A percentile compares a stretch with the other conserved stretches of the same genome.
Evolutionary conservation across 2,797 vertebrate species (phyloP).

Genomic region (Chanos chanos): DNA sequence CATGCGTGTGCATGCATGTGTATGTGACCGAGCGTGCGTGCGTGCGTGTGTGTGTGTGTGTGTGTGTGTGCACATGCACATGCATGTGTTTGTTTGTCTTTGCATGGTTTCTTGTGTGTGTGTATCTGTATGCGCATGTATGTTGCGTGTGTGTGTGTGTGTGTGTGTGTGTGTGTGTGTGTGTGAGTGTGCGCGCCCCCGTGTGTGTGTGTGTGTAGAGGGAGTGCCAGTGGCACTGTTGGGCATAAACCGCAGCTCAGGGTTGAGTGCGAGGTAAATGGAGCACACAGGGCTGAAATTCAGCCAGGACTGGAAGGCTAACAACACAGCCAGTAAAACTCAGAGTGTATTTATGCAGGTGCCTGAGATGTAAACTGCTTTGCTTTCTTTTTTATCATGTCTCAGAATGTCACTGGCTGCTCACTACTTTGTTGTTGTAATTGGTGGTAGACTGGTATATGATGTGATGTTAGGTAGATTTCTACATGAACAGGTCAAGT

Average conservation of each 20-base stretch:
- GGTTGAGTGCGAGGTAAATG: conserved; percentile 40
- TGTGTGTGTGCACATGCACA: not conserved
- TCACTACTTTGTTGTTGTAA: no score
- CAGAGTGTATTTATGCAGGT: no score
- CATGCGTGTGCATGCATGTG: not conserved
- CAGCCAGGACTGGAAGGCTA: conserved; percentile 8
- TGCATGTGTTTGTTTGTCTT: not conserved
- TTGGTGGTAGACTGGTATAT: no score
- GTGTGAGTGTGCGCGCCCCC: no score
- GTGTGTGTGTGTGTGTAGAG: conserved; percentile 17
- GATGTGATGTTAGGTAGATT: no score
- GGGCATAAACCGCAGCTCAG: conserved; percentile 22
- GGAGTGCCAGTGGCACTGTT: conserved; percentile 23
- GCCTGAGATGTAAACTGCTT: no score
- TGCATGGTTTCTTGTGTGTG: not conserved
- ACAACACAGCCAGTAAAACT: not conserved
- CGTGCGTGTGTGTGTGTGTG: not conserved
- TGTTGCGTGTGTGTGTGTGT: not conserved
- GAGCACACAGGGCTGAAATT: conserved; percentile 29
- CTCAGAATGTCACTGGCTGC: no score
- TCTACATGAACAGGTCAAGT: no score
- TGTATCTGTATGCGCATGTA: not conserved
- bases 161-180: not conserved
- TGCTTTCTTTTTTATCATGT: no score
- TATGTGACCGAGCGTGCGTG: not conserved